Conservation (phyloP, 1,140 invertebrate species). For the Drosophila trapezifrons region DNA sequence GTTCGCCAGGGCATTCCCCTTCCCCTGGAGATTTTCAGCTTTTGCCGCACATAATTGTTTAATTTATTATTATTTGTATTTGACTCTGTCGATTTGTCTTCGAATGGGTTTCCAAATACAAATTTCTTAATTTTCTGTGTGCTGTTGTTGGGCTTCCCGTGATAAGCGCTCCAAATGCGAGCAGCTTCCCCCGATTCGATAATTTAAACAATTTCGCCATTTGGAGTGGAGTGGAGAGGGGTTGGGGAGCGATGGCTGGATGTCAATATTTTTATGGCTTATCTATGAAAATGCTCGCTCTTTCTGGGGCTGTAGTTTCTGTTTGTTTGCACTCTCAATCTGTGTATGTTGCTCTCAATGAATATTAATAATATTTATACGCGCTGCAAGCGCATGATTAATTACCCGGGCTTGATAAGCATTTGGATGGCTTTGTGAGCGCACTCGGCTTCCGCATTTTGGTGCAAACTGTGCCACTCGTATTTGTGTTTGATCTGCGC, state of each 20-base stretch:
- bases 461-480: constrained; percentile 60
- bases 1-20: neutral
- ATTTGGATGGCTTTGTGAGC: constrained; percentile 29
- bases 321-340: constrained; percentile 57
- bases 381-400: constrained; percentile 38
- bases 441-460: constrained; percentile 56
- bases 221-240: constrained; percentile 8
- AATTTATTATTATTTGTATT: constrained; percentile 81
- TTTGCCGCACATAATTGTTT: constrained; percentile 72
- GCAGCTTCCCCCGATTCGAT: constrained; percentile 33
- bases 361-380: constrained; percentile 62
- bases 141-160: constrained; percentile 7
- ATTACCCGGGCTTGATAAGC: constrained; percentile 53
- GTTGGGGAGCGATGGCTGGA: constrained; percentile 21
- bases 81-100: constrained; percentile 70
- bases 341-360: constrained; percentile 43
- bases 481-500: constrained; percentile 49
- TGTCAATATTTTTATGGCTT: constrained; percentile 79
- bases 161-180: constrained; percentile 60
- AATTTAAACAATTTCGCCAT: constrained; percentile 78
- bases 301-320: neutral
- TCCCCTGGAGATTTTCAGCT: constrained; percentile 25
- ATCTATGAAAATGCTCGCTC: constrained; percentile 45
- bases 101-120: constrained; percentile 66
- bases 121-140: constrained; percentile 59